Evolutionary conservation across 2,888 invertebrate species (phyloP), one percentile per base, ranked within the genome.

Genomic region (Campoletis raptor): DNA sequence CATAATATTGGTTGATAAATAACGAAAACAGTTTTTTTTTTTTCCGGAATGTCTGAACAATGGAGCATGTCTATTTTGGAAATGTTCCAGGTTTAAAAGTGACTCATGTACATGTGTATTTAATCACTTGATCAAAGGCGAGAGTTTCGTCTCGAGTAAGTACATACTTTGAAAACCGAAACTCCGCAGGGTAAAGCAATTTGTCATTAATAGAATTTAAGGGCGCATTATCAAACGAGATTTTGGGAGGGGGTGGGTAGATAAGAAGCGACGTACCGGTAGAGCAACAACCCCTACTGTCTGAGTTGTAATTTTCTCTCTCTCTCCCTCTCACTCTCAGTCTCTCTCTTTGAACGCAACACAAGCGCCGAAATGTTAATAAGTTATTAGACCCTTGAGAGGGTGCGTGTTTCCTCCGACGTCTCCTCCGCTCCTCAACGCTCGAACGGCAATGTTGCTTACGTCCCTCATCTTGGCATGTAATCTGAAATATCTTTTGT

Each of bases 161-260:
- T 18, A 45, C 69, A 67, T 66, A 85, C 80, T 79, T 76, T 76
- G 76, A 80, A 67, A 82, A 79, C 52, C 79, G 30, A 80, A 80
- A 78, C 72, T 85, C 84, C 83, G 87, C 83, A 79, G 87, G 89
- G 74, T 88, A 89, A 89, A 88, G 87, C 88, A 90, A 90, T 90
- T 90, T 90, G 86, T 90, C 89, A 88, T 90, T 89, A 89, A 90
- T 89, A 86, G 88, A 89, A 90, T 90, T 90, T 88, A 88, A 85
- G 87, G 85, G 83, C 87, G 82, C 87, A 76, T 89, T 88, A 89
- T 87, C 88, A 87, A 87, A 86, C 85, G 74, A 73, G 88, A 89
- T 76, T 83, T 83, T 54, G 74, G 70, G 40, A 54, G 57, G 83
- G 52, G 79, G 52, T 24, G 45, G 76, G 64, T 54, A 76, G 74